These are phyloP conservation scores for Manis crassicaudata DNA, from an alignment of 2,797 vertebrate species.

Conservation along the genomic window DNA sequence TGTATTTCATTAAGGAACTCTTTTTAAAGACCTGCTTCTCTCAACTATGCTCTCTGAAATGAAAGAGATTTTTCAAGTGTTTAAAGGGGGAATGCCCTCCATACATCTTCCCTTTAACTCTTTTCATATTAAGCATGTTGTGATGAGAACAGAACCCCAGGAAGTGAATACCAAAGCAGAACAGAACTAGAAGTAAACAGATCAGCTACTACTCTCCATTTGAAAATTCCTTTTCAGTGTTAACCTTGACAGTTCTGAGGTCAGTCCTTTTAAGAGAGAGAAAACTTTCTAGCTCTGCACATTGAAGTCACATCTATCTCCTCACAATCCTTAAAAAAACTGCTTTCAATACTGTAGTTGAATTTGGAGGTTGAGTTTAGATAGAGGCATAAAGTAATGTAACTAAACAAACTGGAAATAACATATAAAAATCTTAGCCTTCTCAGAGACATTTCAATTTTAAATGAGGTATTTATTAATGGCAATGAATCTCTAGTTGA, in stretches of 20 bases:
- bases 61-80: neutral
- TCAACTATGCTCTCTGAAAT: neutral
- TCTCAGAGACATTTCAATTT: conserved; percentile 59
- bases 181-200: neutral
- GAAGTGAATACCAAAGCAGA: neutral
- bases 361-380: conserved; percentile 10
- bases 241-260: neutral
- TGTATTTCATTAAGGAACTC: neutral
- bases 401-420: conserved; percentile 62
- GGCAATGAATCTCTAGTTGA: conserved; percentile 12
- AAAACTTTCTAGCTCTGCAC: neutral
- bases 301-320: neutral
- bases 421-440: conserved; percentile 55
- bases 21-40: neutral
- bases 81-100: neutral
- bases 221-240: neutral
- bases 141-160: neutral
- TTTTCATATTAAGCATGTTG: neutral
- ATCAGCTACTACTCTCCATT: neutral
- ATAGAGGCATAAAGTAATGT: conserved; percentile 12
- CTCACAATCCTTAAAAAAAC: neutral
- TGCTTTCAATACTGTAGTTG: neutral
- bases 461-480: conserved; percentile 57
- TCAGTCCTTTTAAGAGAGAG: neutral
- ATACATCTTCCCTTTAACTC: neutral